Evolutionary conservation across 2,113 vertebrate species (phyloP), one percentile per base, ranked within the genome.

Genomic region (Phyllostomus discolor): DNA sequence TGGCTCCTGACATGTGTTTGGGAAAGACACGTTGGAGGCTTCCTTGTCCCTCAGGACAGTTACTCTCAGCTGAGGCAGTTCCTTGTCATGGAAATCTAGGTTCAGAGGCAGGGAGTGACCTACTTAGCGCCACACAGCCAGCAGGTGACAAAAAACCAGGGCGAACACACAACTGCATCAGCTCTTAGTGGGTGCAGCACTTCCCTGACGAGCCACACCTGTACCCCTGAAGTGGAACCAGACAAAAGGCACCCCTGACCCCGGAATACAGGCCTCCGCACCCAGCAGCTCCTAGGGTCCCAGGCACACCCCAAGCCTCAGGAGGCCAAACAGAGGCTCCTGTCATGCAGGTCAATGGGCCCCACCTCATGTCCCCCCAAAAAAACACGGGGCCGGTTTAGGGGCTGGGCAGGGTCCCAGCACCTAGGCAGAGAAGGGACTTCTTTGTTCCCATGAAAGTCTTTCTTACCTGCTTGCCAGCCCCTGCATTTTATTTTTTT

Each of bases 21-120:
- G 88, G 67, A 41, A 91, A 80, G 82, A 17, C 16, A 64, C 33
- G 28, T 14, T 31, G 70, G 26, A 69, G 26, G 20, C 54, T 75
- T 10, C 1, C 0, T 43, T 52, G 62, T 0, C 12, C 26, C 24
- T 43, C 66, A 10, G 5, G 33, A 31, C 33, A 35, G 4, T 12
- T 35, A 16, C 31, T 33, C 57, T 79, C n/a, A 38, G 33, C 33
- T 50, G 26, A 62, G 72, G 78, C 41, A 80, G 15, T 73, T 35
- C 11, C 7, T n/a, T 59, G 2, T 52, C 48, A 38, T 35, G 35
- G 46, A 92, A 59, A 78, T 59, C 28, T 52, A 84, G 88, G 64
- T 22, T n/a, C 48, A 66, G 50, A 54, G n/a, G n/a, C 28, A 1
- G 9, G 6, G 0, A 59, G 33, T n/a, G 64, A 41, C 19, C 14